Base-by-base conservation (phyloP, 1,140 invertebrate species). In the Nomia melanderi region DNA sequence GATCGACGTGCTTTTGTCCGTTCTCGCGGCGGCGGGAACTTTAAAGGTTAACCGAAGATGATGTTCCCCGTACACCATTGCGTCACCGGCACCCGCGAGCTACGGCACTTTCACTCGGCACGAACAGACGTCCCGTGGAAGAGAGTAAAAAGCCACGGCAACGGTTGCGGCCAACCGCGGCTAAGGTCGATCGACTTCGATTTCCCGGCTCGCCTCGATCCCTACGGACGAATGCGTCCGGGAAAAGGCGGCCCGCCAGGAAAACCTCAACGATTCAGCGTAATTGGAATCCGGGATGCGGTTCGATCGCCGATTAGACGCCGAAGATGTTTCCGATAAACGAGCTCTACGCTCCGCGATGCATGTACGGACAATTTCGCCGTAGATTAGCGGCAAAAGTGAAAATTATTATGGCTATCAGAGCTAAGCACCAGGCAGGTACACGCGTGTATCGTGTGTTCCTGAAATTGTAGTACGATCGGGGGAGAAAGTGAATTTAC, bases 71-170 rank as follows among this genome's bases (percentile, higher is more conserved):
- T 47, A 53, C 59, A 57, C 27, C 17, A 83, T 89, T 90, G 87
- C 88, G 77, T 89, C 87, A 90, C 57, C 36, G 41, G 39, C 39
- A 41, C 3, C 50, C 67, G 33, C 27, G 56, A 54, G 87, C 62
- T 77, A 87, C 86, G 85, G 86, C 80, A 89, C 89, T 90, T 90
- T 90, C 87, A 90, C 89, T 84, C 54, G 25, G 31, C 57, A 47
- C 44, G 44, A 47, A 5, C 23, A 72, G 20, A 36, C 50, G 39
- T 36, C 56, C 29, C 74, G 36, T 3, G 41, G 20, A 17, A n/a
- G 23, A 36, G n/a, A 41, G 12, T 36, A 39, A 56, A 62, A 78
- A 53, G 65, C 54, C n/a, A 29, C 47, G 29, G 27, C 50, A 44
- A 36, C 78, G 59, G 39, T 59, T 44, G 69, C 44, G 17, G 9